A percentile compares a stretch with the other conserved stretches of the same genome.
phyloP scores from a whole-genome alignment of 2,797 vertebrate genomes.

The Petrocephalus sullivani region DNA sequence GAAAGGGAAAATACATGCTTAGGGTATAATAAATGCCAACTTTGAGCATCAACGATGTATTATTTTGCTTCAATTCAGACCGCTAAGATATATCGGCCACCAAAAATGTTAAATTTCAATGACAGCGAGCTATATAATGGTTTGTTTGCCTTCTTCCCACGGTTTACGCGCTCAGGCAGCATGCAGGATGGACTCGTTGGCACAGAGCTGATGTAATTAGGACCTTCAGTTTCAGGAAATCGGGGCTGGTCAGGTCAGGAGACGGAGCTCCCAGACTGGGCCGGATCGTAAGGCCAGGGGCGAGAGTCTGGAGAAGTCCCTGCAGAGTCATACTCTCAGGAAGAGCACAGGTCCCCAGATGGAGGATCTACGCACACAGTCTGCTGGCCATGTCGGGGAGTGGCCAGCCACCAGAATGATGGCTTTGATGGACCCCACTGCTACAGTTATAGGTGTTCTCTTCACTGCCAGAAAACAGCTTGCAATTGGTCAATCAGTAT shows the following conservation, averaged over 20 bases:
- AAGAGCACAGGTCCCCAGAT: neutral
- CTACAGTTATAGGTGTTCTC: neutral
- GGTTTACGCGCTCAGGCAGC: neutral
- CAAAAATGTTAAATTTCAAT: neutral
- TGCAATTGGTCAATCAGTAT: neutral
- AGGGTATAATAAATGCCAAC: neutral
- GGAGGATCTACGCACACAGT: slow-evolving; percentile 9
- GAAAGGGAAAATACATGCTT: neutral
- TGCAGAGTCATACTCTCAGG: neutral
- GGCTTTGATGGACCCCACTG: neutral
- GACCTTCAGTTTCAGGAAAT: neutral
- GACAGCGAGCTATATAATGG: neutral
- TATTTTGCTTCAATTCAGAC: neutral
- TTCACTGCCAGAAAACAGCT: neutral
- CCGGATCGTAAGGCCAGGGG: neutral
- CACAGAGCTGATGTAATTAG: neutral
- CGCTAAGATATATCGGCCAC: neutral
- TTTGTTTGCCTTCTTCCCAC: neutral
- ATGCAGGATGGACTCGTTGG: neutral
- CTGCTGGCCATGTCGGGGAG: neutral
- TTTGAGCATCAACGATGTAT: neutral
- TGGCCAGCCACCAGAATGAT: neutral
- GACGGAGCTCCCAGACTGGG: neutral
- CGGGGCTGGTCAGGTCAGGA: neutral
- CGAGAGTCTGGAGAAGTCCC: neutral